Base-by-base conservation (phyloP, 37 sponge, comb jelly and placozoan genomes). In the Ianthella basta region DNA sequence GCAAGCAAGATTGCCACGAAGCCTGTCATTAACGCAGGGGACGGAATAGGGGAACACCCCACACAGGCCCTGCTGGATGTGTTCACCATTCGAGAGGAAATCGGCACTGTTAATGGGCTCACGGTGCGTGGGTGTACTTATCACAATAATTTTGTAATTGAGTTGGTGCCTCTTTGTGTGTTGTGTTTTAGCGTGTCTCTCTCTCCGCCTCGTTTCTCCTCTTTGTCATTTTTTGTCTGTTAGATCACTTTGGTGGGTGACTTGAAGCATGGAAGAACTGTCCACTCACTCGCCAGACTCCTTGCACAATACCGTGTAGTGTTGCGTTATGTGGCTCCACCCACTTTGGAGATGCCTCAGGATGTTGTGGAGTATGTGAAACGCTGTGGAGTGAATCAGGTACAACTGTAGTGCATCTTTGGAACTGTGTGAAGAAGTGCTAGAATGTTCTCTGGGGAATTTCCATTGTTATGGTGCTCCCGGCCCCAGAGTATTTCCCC, bases 171-270 rank as follows among this genome's bases (percentile, higher is more conserved):
- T 37, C 23, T 64, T 24, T 64, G 66, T 64, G 66, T 64, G 66
- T 64, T n/a, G n/a, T n/a, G n/a, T n/a, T n/a, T n/a, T n/a, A n/a
- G n/a, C n/a, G n/a, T n/a, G n/a, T 44, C 8, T 44, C 3, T 44
- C 50, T 44, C 50, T 44, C 50, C n/a, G n/a, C n/a, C n/a, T n/a
- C n/a, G n/a, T n/a, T 10, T 44, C 8, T 44, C 8, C 3, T 44
- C 50, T 44, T 44, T 44, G 50, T 44, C 8, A n/a, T 44, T 3
- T 44, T 44, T 3, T 44, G 50, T 3, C 3, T 44, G 50, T 16
- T 56, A 99, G 99, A 86, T 99, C 21, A 99, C 99, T 0, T 57
- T 99, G 91, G 99, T 97, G n/a, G 99, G 99, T 60, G 99, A 99
- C 56, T 84, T 99, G 41, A 99, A 97, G 69, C 99, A 99, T 87